Evolutionary conservation across 23 tunicate genomes (phyloP), one percentile per base, ranked within the genome.

Genomic region (Oikopleura dioica): DNA sequence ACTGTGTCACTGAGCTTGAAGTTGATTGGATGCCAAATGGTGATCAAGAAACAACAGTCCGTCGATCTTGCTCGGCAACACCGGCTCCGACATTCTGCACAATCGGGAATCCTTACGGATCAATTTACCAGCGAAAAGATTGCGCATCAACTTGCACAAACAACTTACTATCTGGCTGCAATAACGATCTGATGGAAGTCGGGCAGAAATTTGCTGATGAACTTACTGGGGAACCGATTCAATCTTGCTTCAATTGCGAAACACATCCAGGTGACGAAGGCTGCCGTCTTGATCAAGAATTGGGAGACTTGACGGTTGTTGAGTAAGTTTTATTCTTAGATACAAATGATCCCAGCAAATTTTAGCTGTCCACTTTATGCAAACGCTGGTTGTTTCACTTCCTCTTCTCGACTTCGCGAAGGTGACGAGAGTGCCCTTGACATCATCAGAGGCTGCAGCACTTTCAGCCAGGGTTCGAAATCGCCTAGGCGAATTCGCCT

Each of bases 231-330:
- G 33, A 28, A 63, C 72, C 29, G 33, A 31, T 63, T 63, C 30
- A 28, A 63, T 63, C 72, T 28, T 63, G 72, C 72, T 63, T 63
- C 33, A 63, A 63, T 63, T 63, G 72, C 72, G 72, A 63, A 63
- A 63, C 72, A 24, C 72, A 63, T 63, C 33, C 72, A 21, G 33
- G 26, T 28, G 72, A 63, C 33, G 72, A 63, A 23, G 2, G 30
- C 5, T 63, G 72, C 26, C 30, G 72, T 28, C n/a, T n/a, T n/a
- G n/a, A n/a, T n/a, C n/a, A n/a, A n/a, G n/a, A n/a, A n/a, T n/a
- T n/a, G n/a, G n/a, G n/a, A n/a, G n/a, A n/a, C n/a, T n/a, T n/a
- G n/a, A n/a, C n/a, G n/a, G n/a, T n/a, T n/a, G n/a, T n/a, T n/a
- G n/a, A n/a, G n/a, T n/a, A n/a, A n/a, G n/a, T n/a, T n/a, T n/a